Evolutionary conservation across 2,888 invertebrate genomes (phyloP), one percentile per base, ranked within the genome.

Genomic region (Caenorhabditis sinica): DNA sequence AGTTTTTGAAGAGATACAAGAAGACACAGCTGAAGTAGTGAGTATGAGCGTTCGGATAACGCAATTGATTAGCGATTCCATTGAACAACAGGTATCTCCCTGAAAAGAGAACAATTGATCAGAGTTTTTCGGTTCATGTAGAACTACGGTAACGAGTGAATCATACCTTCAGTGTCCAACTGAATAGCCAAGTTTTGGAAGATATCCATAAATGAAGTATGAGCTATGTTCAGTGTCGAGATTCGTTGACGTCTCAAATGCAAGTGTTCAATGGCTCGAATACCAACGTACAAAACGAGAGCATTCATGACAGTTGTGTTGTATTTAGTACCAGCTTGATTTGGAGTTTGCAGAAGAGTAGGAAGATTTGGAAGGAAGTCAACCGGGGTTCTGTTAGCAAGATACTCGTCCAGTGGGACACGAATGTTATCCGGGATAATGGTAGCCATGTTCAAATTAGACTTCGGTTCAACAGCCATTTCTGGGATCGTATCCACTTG

Each of bases 21-120:
- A 99, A 95, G 49, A 97, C 96, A 93, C 98, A 98, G 92, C 98
- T 98, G 94, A 99, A 99, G 94, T 99, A 99, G 94, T 99, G 98
- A 25, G 99, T 99, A 94, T 99, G 99, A 93, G 97, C 98, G 94
- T 99, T 99, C 15, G 99, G 99, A 94, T 98, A 99, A 30, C 99
- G 95, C 91, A 99, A 94, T 93, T 99, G 99, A 94, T 99, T 99
- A 66, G 98, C 98, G 89, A 99, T 97, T 1, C 98, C 97, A 93
- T 99, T 99, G 93, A 99, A 94, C 94, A 99, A 98, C 92, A 99
- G 94, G 93, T 99, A 99, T 63, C 97, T 95, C 73, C 94, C 94
- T 94, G 89, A 25, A 92, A 88, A 66, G n/a, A 23, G 17, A 15
- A 60, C 13, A 15, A 43, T 2, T 36, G 6, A 60, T 51, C 51